Evolutionary conservation across 1,140 invertebrate genomes (phyloP).

Genomic region (Panulirus ornatus): DNA sequence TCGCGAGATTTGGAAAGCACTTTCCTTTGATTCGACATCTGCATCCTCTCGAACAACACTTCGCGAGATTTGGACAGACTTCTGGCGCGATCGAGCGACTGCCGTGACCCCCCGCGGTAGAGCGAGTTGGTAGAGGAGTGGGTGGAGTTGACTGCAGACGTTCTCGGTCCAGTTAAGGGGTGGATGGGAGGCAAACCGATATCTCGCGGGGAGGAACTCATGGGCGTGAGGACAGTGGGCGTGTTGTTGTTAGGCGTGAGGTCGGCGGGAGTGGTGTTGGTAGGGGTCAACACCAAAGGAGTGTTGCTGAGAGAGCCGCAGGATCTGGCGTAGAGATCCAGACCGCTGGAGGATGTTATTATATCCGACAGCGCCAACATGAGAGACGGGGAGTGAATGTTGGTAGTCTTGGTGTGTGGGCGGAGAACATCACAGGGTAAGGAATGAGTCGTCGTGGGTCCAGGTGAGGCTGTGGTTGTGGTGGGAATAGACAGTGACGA

Average conservation of each 20-base stretch:
- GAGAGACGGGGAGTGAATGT: conserved; percentile 27
- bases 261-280: conserved; percentile 39
- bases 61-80: conserved; percentile 82
- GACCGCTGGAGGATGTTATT: conserved; percentile 13
- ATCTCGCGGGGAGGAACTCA: conserved; percentile 67
- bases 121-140: conserved; percentile 63
- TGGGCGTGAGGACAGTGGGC: conserved; percentile 61
- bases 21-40: conserved; percentile 77
- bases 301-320: conserved; percentile 48
- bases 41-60: conserved; percentile 81
- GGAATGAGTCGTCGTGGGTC: conserved; percentile 15
- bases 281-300: conserved; percentile 50
- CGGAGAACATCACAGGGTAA: background rate
- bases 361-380: conserved; percentile 59
- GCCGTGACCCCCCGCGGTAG: conserved; percentile 69
- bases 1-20: conserved; percentile 79
- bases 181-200: conserved; percentile 63
- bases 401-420: background rate
- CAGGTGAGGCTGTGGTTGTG: conserved; percentile 27
- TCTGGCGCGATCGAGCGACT: conserved; percentile 65
- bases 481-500: background rate
- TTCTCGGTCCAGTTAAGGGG: conserved; percentile 35
- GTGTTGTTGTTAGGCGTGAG: conserved; percentile 53
- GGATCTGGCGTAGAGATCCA: conserved; percentile 34
- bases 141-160: conserved; percentile 59